These are phyloP conservation scores for Blastobasis adustella DNA, from an alignment of 2,888 invertebrate genomes.

Conservation along the genomic window DNA sequence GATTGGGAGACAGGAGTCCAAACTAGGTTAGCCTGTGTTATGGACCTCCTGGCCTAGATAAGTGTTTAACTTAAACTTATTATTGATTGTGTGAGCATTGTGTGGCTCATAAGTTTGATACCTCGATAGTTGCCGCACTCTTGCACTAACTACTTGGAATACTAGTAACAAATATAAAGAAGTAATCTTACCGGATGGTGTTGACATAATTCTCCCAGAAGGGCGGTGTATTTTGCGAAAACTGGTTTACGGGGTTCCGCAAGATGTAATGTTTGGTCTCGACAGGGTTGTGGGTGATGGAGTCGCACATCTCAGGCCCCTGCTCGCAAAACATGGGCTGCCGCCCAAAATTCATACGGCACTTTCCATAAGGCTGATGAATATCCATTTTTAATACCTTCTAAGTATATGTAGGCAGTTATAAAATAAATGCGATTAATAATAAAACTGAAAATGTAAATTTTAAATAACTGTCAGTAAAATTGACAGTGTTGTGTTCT, in stretches of 20 bases:
- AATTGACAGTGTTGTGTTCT: no score
- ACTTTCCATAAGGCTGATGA: constrained; percentile 53
- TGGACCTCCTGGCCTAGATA: neutral
- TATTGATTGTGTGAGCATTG: no score
- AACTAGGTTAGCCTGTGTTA: no score
- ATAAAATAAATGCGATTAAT: no score
- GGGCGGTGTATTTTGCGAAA: constrained; percentile 57
- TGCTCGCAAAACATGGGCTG: constrained; percentile 64
- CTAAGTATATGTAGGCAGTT: no score
- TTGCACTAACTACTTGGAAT: no score
- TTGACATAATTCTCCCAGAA: constrained; percentile 68
- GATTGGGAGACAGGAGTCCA: no score
- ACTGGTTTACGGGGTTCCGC: constrained; percentile 68
- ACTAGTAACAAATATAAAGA: no score
- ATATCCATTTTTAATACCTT: constrained; percentile 31
- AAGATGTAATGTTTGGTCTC: constrained; percentile 57
- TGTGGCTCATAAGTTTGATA: no score
- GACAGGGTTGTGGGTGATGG: constrained; percentile 33
- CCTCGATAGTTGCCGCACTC: no score
- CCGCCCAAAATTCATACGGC: constrained; percentile 59
- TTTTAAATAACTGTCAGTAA: no score
- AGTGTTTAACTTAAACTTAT: neutral
- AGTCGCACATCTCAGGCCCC: constrained; percentile 56
- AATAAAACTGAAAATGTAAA: no score
- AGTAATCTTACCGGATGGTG: constrained; percentile 55